phyloP scores from a whole-genome alignment of 2,797 vertebrate genomes.

The Anisognathus igniventris region DNA sequence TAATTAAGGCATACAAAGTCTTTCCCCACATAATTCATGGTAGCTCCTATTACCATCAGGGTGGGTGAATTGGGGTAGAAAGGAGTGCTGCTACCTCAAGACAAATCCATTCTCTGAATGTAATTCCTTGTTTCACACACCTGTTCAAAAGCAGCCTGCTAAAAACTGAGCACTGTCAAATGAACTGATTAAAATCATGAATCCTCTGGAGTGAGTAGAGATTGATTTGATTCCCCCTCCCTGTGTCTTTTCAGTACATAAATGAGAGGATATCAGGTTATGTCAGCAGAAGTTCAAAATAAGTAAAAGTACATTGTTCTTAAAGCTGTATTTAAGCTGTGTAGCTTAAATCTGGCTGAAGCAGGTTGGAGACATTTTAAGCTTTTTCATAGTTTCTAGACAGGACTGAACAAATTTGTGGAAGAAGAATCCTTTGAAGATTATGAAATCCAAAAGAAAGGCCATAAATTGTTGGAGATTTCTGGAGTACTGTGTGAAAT shows the following conservation, averaged over 20 bases:
- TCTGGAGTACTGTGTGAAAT: not conserved
- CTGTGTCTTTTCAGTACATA: not conserved
- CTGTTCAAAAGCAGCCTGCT: not conserved
- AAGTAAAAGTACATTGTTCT: not conserved
- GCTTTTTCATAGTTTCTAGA: not conserved
- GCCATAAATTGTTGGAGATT: not conserved
- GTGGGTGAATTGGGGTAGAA: not conserved
- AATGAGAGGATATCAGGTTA: not conserved
- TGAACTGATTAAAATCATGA: not conserved
- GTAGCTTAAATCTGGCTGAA: not conserved
- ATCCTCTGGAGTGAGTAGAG: not conserved
- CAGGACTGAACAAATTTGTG: not conserved
- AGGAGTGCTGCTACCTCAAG: not conserved
- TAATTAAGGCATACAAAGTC: not conserved
- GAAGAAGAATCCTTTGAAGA: not conserved
- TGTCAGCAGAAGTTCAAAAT: not conserved
- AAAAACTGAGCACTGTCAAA: not conserved
- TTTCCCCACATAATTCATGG: not conserved
- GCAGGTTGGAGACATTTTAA: not conserved
- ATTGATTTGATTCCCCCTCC: not conserved
- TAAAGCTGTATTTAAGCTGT: not conserved
- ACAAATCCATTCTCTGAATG: not conserved
- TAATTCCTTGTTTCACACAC: not conserved
- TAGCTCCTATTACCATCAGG: not conserved
- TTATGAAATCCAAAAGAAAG: not conserved